A percentile compares a stretch with the other conserved stretches of the same genome.
These are phyloP conservation scores for Eustalomyia histrio DNA, from an alignment of 2,888 invertebrate genomes.

Conservation along the genomic window DNA sequence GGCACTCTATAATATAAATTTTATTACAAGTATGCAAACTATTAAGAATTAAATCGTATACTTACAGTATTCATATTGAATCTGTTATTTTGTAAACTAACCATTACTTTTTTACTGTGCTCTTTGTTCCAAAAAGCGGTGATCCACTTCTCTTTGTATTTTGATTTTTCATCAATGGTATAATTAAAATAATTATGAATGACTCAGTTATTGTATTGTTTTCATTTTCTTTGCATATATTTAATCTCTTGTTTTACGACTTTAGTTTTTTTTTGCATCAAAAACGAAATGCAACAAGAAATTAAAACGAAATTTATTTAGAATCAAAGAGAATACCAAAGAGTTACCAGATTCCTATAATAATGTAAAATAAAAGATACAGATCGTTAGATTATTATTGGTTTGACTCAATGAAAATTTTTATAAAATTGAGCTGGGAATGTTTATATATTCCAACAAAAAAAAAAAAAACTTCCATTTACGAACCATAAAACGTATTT, in stretches of 20 bases:
- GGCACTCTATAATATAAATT: constrained; percentile 68
- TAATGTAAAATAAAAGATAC: too few species aligned
- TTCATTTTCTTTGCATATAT: constrained; percentile 12
- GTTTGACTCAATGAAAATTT: too few species aligned
- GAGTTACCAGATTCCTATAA: constrained; percentile 1
- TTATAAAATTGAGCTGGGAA: too few species aligned
- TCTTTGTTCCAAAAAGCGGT: constrained; percentile 10
- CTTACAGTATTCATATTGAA: constrained; percentile 70
- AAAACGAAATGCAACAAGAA: constrained; percentile 27
- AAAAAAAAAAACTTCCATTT: too few species aligned
- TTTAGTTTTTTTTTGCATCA: constrained; percentile 8
- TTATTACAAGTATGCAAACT: background rate
- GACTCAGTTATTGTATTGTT: constrained; percentile 29
- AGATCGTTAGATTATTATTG: too few species aligned
- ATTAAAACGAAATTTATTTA: background rate
- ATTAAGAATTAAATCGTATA: background rate
- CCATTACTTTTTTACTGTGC: constrained; percentile 45
- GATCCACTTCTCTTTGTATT: background rate
- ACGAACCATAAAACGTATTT: too few species aligned
- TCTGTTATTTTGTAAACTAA: constrained; percentile 64
- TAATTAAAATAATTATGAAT: constrained; percentile 27
- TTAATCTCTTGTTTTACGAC: constrained; percentile 9
- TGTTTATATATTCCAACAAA: too few species aligned
- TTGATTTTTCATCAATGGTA: background rate
- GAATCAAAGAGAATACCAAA: too few species aligned